Evolutionary conservation across 2,797 vertebrate genomes (phyloP).

Genomic region (Macroramphosus scolopax): DNA sequence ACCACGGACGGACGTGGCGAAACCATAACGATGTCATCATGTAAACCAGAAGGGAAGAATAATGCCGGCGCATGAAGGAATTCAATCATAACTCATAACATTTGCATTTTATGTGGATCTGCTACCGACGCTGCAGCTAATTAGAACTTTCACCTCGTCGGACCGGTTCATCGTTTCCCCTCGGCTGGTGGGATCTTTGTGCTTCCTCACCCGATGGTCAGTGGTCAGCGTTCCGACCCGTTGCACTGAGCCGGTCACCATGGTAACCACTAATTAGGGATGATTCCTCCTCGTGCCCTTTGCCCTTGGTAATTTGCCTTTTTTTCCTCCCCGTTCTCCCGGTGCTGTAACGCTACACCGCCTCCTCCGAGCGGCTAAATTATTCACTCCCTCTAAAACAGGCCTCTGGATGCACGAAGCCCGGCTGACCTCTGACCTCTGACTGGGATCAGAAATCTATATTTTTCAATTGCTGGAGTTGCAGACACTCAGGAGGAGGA

Average conservation of each 20-base stretch:
- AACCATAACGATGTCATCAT: not conserved
- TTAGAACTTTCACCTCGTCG: constrained; percentile 36
- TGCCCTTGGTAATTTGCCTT: constrained; percentile 69
- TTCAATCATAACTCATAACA: constrained; percentile 3
- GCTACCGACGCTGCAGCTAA: constrained; percentile 8
- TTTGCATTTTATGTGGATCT: constrained; percentile 10
- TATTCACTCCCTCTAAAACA: constrained; percentile 70
- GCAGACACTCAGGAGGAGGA: constrained; percentile 19
- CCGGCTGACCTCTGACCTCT: constrained; percentile 70
- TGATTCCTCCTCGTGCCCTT: constrained; percentile 67
- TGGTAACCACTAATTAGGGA: constrained; percentile 71
- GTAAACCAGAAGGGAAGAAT: not conserved
- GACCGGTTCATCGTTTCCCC: constrained; percentile 34
- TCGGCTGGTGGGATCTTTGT: constrained; percentile 24
- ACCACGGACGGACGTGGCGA: not conserved
- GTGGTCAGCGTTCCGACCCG: constrained; percentile 41
- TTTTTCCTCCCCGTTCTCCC: constrained; percentile 54
- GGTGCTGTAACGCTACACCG: constrained; percentile 63
- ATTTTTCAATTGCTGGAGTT: constrained; percentile 59
- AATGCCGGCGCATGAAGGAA: not conserved
- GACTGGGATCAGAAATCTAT: constrained; percentile 58
- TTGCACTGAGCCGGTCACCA: constrained; percentile 39
- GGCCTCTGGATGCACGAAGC: constrained; percentile 56
- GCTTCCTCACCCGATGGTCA: constrained; percentile 36
- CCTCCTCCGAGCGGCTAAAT: constrained; percentile 61